phyloP scores from a whole-genome alignment of 2,797 vertebrate species.

The Megalops cyprinoides region DNA sequence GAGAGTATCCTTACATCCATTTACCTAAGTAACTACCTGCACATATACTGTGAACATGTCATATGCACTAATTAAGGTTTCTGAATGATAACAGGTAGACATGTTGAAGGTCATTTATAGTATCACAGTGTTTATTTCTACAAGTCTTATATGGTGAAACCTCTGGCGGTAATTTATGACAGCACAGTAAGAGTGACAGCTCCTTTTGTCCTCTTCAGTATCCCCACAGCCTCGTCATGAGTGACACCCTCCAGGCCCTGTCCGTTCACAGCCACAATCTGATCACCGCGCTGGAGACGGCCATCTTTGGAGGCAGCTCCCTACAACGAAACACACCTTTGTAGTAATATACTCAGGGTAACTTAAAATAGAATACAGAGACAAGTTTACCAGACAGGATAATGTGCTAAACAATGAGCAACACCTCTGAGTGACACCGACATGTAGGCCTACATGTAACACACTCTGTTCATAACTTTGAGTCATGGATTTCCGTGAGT shows the following conservation, averaged over 20 bases:
- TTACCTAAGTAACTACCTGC: neutral
- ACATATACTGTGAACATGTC: neutral
- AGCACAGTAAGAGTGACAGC: conserved; percentile 85
- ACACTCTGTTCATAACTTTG: too few relatives aligned
- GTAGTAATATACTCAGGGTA: neutral
- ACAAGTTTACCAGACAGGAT: neutral
- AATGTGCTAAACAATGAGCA: neutral
- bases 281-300: conserved; percentile 85
- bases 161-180: conserved; percentile 64
- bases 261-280: conserved; percentile 91
- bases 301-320: conserved; percentile 91
- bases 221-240: conserved; percentile 87
- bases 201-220: conserved; percentile 88
- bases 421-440: neutral
- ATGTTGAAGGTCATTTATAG: neutral
- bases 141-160: neutral
- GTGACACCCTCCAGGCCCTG: conserved; percentile 88
- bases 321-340: conserved; percentile 63
- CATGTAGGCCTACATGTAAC: too few relatives aligned
- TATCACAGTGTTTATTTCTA: neutral
- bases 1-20: neutral
- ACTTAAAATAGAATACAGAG: neutral
- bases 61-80: neutral
- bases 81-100: neutral
- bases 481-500: too few relatives aligned